Conservation (phyloP, 2,797 vertebrate genomes). For the Gallinago nigripennis region DNA sequence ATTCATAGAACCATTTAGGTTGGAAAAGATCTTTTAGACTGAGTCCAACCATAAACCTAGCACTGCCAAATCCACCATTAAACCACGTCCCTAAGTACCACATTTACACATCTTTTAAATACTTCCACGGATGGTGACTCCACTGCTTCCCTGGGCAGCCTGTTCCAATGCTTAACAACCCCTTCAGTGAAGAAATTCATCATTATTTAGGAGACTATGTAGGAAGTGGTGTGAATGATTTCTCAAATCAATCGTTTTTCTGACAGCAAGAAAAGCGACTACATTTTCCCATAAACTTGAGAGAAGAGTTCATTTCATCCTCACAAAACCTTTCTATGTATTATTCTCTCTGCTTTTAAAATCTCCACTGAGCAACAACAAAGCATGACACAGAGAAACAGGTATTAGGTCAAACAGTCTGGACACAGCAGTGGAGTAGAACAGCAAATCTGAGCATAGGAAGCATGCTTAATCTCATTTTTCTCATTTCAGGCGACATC, state of each 20-base stretch:
- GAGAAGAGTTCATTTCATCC: not conserved
- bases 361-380: not conserved
- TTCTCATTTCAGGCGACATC: not conserved
- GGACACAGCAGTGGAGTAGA: not conserved
- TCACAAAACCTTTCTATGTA: not conserved
- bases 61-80: not conserved
- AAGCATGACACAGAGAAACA: not conserved
- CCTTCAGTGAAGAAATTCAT: not conserved
- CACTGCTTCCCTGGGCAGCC: not conserved
- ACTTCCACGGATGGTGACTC: not conserved
- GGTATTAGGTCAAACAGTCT: not conserved
- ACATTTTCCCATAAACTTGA: not conserved
- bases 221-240: not conserved
- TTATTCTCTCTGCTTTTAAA: not conserved
- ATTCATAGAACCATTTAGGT: not conserved
- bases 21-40: not conserved
- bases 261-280: not conserved
- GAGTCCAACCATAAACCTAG: not conserved
- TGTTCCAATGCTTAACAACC: not conserved
- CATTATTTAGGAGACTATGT: not conserved
- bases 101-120: not conserved
- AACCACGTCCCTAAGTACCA: not conserved
- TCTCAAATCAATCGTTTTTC: not conserved
- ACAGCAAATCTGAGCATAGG: not conserved
- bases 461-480: not conserved